These are phyloP conservation scores for Trichonephila clavata DNA, from an alignment of 1,140 invertebrate genomes.

Conservation along the genomic window DNA sequence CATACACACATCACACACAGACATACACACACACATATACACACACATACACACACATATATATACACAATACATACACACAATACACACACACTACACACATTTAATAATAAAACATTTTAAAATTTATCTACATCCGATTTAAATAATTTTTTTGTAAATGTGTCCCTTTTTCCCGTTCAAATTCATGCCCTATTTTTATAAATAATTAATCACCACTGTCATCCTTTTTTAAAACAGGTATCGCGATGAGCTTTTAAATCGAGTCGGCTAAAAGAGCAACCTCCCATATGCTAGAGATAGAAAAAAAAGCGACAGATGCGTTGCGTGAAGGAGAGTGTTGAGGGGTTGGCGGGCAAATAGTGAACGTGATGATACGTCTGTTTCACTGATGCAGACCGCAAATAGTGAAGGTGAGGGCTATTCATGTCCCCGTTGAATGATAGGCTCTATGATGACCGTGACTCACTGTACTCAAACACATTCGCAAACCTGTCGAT, in stretches of 20 bases:
- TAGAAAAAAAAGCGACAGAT: slow-evolving; percentile 64
- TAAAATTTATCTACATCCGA: too few relatives aligned
- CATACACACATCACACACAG: too few relatives aligned
- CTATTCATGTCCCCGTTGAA: not conserved
- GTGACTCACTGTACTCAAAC: slow-evolving; percentile 54
- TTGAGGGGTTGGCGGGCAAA: slow-evolving; percentile 25
- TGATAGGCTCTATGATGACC: slow-evolving; percentile 1
- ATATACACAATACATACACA: too few relatives aligned
- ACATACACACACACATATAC: too few relatives aligned
- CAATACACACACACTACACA: too few relatives aligned
- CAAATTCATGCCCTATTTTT: too few relatives aligned
- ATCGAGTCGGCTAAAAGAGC: slow-evolving; percentile 48
- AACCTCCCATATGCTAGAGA: slow-evolving; percentile 58
- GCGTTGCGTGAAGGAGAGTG: slow-evolving; percentile 30
- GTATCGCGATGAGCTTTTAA: slow-evolving; percentile 51
- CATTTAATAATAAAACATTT: too few relatives aligned
- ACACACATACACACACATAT: too few relatives aligned
- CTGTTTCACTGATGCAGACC: slow-evolving; percentile 57
- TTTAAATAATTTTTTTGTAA: too few relatives aligned
- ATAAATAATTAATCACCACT: too few relatives aligned
- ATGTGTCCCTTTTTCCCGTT: too few relatives aligned
- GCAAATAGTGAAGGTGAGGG: slow-evolving; percentile 59
- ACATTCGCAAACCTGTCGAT: not conserved
- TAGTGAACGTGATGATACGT: slow-evolving; percentile 56
- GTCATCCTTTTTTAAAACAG: too few relatives aligned